A percentile compares a stretch with the other conserved stretches of the same genome.
These are phyloP conservation scores for Perdix hodgsoniae DNA, from an alignment of 2,797 vertebrate species.

Conservation along the genomic window DNA sequence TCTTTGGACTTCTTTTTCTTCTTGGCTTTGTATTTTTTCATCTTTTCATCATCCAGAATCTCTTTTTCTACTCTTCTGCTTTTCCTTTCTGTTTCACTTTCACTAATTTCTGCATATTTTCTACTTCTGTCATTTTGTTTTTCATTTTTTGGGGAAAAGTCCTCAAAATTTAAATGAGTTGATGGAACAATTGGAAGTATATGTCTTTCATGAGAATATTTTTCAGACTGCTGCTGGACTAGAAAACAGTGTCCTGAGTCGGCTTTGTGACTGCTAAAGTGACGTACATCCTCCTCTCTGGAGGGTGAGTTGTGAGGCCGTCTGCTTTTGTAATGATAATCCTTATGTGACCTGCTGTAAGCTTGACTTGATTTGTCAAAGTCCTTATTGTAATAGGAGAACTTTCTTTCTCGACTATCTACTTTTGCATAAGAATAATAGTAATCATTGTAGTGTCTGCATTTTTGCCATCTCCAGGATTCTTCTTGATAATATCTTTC, in stretches of 20 bases:
- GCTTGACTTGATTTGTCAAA: conserved; percentile 52
- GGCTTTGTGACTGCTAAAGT: conserved; percentile 24
- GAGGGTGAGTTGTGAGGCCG: conserved; percentile 66
- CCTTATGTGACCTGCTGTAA: conserved; percentile 70
- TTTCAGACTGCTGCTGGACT: conserved; percentile 21
- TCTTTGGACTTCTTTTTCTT: conserved; percentile 95
- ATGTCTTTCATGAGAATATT: conserved; percentile 23
- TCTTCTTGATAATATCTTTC: conserved; percentile 79
- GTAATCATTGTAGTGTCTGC: conserved; percentile 76
- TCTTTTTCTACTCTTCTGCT: conserved; percentile 53
- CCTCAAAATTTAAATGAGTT: not conserved
- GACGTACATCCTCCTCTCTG: conserved; percentile 65
- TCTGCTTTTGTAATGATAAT: conserved; percentile 70
- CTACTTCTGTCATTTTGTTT: conserved; percentile 53
- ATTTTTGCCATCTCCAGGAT: conserved; percentile 78
- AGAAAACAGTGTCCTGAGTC: conserved; percentile 30
- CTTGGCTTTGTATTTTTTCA: conserved; percentile 91
- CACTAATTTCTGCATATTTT: conserved; percentile 4
- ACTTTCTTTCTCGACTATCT: conserved; percentile 77
- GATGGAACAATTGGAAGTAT: not conserved
- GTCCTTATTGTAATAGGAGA: conserved; percentile 69
- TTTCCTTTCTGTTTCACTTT: conserved; percentile 73
- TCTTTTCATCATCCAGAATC: conserved; percentile 72
- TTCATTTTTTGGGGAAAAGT: conserved; percentile 2
- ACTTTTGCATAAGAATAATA: conserved; percentile 68